A percentile compares a stretch with the other conserved stretches of the same genome.
Conservation (phyloP, 1,140 invertebrate species). For the Cepaea nemoralis region DNA sequence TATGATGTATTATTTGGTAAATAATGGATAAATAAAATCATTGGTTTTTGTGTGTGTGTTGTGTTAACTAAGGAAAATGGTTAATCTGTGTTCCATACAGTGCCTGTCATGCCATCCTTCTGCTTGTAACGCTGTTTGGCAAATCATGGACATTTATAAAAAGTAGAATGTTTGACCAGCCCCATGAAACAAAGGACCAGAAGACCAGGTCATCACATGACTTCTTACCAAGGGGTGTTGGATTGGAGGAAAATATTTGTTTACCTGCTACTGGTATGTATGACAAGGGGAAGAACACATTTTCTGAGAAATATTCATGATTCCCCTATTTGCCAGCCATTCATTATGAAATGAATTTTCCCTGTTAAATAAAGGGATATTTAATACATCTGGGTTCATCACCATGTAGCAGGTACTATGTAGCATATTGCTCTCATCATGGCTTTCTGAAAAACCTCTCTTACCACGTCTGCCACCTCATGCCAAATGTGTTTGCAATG, state of each 20-base stretch:
- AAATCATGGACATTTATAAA: slow-evolving; percentile 53
- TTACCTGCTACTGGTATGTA: slow-evolving; percentile 81
- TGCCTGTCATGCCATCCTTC: slow-evolving; percentile 55
- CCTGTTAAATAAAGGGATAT: too few relatives aligned
- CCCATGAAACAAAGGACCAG: slow-evolving; percentile 20
- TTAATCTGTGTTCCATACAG: slow-evolving; percentile 46
- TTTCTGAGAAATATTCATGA: neutral
- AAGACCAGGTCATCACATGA: slow-evolving; percentile 20
- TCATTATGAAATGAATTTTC: neutral
- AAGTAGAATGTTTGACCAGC: slow-evolving; percentile 51
- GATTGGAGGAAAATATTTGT: slow-evolving; percentile 84
- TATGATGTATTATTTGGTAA: too few relatives aligned
- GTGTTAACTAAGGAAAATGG: too few relatives aligned
- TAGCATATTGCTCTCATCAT: too few relatives aligned
- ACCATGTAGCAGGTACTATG: too few relatives aligned
- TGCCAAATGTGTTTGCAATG: too few relatives aligned
- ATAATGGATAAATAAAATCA: too few relatives aligned
- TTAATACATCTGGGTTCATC: too few relatives aligned
- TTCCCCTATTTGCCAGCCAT: neutral
- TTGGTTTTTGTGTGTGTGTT: too few relatives aligned
- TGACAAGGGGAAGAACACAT: too few relatives aligned
- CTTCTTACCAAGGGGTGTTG: slow-evolving; percentile 59
- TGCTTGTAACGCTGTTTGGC: slow-evolving; percentile 48
- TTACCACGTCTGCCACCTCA: too few relatives aligned
- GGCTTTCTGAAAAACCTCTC: too few relatives aligned